These are phyloP conservation scores for Dasyornis broadbenti DNA, from an alignment of 2,113 vertebrate genomes.

Conservation along the genomic window DNA sequence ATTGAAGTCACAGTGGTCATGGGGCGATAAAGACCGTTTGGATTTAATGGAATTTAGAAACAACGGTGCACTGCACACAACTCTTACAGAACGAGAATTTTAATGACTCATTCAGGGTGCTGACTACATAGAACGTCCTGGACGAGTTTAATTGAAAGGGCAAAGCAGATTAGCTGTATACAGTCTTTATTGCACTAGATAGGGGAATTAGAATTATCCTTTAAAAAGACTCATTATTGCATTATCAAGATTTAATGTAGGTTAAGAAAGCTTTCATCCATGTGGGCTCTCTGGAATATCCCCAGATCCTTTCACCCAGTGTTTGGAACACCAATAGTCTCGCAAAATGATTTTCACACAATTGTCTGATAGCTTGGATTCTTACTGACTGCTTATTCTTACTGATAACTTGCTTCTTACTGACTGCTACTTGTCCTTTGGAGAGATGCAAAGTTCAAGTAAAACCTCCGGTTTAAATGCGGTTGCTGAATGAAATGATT, in stretches of 20 bases:
- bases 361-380: constrained; percentile 9
- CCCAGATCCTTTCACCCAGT: neutral
- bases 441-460: neutral
- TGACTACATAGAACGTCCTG: constrained; percentile 78
- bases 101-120: constrained; percentile 78
- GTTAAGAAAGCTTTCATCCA: constrained; percentile 72
- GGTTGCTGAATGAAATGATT: neutral
- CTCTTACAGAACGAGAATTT: constrained; percentile 79
- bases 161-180: constrained; percentile 79
- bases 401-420: constrained; percentile 1
- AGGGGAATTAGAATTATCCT: constrained; percentile 78
- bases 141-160: constrained; percentile 83
- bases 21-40: constrained; percentile 82
- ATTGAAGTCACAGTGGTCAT: constrained; percentile 84
- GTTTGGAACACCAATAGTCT: constrained; percentile 47
- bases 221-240: constrained; percentile 80
- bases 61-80: constrained; percentile 75
- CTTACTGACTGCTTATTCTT: constrained; percentile 7
- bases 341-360: constrained; percentile 49
- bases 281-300: constrained; percentile 50
- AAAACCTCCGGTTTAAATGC: neutral
- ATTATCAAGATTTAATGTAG: constrained; percentile 80
- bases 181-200: constrained; percentile 76
- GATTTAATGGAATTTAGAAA: constrained; percentile 85
- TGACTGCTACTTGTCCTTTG: constrained; percentile 15